Evolutionary conservation across 2,113 vertebrate species (phyloP).

Genomic region (Grantiella picta): DNA sequence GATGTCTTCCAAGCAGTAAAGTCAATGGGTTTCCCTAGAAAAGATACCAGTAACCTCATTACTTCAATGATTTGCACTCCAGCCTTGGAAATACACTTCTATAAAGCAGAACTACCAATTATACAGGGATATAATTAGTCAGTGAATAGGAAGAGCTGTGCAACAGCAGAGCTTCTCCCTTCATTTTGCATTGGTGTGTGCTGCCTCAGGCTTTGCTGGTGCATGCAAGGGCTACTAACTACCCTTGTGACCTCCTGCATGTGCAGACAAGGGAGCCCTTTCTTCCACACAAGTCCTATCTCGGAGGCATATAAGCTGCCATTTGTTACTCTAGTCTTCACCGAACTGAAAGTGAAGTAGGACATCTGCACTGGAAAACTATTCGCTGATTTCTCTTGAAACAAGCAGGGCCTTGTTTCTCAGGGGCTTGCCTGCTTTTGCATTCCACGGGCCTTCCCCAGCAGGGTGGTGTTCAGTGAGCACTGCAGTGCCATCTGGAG

Average conservation of each 20-base stretch:
- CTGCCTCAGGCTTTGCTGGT: background rate
- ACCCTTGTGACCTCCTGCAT: background rate
- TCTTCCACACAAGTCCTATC: background rate
- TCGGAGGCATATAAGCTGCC: background rate
- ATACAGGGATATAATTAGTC: background rate
- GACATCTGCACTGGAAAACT: slow-evolving; percentile 31
- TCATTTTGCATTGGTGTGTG: background rate
- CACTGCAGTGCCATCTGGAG: slow-evolving; percentile 39
- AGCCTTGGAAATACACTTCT: background rate
- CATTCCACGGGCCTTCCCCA: background rate
- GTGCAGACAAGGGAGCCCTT: background rate
- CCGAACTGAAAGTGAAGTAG: background rate
- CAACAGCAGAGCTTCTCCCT: background rate
- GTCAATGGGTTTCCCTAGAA: background rate
- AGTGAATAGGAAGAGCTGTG: background rate
- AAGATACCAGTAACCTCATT: background rate
- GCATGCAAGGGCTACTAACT: background rate
- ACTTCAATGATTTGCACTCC: background rate
- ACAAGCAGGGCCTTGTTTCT: slow-evolving; percentile 34
- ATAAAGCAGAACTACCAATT: background rate
- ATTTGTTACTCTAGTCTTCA: slow-evolving; percentile 13
- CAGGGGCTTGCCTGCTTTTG: background rate
- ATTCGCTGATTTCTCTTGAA: background rate
- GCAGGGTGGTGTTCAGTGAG: background rate
- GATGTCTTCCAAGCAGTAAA: background rate